phyloP scores from a whole-genome alignment of 2,888 invertebrate species.

The Adineta ricciae region DNA sequence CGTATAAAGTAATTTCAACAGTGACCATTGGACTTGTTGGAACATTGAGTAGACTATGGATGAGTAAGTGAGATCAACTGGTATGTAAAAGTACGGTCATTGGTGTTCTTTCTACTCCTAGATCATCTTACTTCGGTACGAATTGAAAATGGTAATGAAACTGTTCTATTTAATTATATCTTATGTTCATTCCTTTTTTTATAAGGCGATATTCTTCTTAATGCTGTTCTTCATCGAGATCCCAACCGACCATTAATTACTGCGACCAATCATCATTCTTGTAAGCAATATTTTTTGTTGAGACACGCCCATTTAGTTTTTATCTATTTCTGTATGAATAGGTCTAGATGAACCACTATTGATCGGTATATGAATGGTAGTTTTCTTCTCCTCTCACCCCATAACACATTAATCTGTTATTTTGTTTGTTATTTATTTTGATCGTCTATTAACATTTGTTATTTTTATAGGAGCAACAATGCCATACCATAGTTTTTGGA shows the following conservation, averaged over 20 bases:
- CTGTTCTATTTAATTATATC: neutral
- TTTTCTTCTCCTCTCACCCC: neutral
- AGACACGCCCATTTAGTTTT: neutral
- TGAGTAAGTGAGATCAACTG: neutral
- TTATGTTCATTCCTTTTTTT: neutral
- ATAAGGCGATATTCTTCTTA: constrained; percentile 23
- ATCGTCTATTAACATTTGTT: neutral
- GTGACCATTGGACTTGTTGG: neutral
- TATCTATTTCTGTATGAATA: neutral
- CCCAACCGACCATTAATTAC: constrained; percentile 65
- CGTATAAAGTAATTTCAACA: neutral
- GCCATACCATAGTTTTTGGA: constrained; percentile 55
- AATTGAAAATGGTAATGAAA: neutral
- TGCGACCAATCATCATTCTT: constrained; percentile 86
- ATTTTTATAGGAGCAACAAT: neutral
- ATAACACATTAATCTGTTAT: no score
- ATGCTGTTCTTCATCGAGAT: constrained; percentile 25
- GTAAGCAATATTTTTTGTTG: constrained; percentile 47
- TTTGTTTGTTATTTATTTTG: neutral
- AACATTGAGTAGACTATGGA: neutral
- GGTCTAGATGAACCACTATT: neutral
- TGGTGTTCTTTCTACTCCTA: neutral
- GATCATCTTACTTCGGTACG: neutral
- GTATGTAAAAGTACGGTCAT: no score
- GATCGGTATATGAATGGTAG: neutral